These are phyloP conservation scores for Drosophila mulleri DNA, from an alignment of 2,888 invertebrate species.

Conservation along the genomic window DNA sequence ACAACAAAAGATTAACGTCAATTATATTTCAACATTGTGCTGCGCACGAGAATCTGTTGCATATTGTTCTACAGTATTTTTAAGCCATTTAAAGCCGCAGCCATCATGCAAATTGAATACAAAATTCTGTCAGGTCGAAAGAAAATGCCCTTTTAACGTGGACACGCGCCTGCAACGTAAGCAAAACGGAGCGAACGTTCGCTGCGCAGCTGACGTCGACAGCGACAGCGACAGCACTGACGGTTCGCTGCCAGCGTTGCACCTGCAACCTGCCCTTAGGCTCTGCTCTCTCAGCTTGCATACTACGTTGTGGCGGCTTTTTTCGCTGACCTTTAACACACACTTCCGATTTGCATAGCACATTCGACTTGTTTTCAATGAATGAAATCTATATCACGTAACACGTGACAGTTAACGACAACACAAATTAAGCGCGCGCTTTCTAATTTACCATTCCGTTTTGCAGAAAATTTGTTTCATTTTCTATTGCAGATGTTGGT, in stretches of 20 bases:
- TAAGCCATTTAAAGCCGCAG: conserved; percentile 24
- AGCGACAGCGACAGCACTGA: neutral
- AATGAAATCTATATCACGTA: conserved; percentile 46
- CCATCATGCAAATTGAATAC: conserved; percentile 8
- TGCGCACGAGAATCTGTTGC: conserved; percentile 23
- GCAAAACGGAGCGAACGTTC: conserved; percentile 17
- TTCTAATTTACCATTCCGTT: conserved; percentile 31
- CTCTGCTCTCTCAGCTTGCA: neutral
- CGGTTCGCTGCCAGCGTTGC: conserved; percentile 38
- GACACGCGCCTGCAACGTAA: conserved; percentile 54
- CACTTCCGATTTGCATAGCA: conserved; percentile 13
- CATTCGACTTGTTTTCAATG: conserved; percentile 31
- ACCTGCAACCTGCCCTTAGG: conserved; percentile 43
- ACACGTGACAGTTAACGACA: conserved; percentile 5
- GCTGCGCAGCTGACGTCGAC: conserved; percentile 3
- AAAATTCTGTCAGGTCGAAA: conserved; percentile 17
- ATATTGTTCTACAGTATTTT: conserved; percentile 30
- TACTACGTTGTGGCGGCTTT: conserved; percentile 5
- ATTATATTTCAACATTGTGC: conserved; percentile 35
- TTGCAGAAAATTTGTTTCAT: neutral
- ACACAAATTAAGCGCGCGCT: conserved; percentile 35
- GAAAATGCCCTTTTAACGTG: neutral
- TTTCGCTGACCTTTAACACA: conserved; percentile 15
- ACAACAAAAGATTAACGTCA: conserved; percentile 46
- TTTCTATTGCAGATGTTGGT: neutral